Evolutionary conservation across 2,113 vertebrate genomes (phyloP).

Genomic region (Thymallus thymallus): DNA sequence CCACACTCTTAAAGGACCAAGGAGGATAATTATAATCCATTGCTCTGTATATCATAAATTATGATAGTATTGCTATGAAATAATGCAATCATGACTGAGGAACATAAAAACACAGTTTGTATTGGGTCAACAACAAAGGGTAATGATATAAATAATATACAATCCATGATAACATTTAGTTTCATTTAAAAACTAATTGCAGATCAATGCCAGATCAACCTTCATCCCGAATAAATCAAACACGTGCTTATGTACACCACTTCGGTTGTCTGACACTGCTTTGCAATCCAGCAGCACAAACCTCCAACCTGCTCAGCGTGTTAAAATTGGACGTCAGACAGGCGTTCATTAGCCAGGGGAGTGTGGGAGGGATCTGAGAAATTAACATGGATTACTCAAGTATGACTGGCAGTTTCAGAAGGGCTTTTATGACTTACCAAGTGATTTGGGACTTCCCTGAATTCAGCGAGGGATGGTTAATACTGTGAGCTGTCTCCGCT

Average conservation of each 20-base stretch:
- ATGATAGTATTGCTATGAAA: slow-evolving; percentile 15
- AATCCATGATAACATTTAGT: too few species aligned
- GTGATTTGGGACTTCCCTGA: slow-evolving; percentile 66
- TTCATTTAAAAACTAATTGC: too few species aligned
- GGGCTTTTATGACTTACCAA: slow-evolving; percentile 65
- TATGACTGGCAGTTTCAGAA: slow-evolving; percentile 71
- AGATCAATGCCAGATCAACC: neutral
- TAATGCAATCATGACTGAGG: slow-evolving; percentile 17
- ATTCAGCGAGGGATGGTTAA: slow-evolving; percentile 65
- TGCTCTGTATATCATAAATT: slow-evolving; percentile 37
- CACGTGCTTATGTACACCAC: too few species aligned
- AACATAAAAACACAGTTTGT: slow-evolving; percentile 19
- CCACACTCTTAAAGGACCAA: slow-evolving; percentile 12
- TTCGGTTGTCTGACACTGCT: too few species aligned
- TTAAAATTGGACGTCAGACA: neutral
- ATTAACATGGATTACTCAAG: slow-evolving; percentile 71
- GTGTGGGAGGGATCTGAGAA: slow-evolving; percentile 63
- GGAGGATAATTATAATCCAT: slow-evolving; percentile 47
- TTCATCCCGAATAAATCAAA: too few species aligned
- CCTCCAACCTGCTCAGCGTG: too few species aligned
- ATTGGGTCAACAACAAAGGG: slow-evolving; percentile 8
- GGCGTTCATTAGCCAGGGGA: slow-evolving; percentile 61
- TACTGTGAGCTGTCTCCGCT: slow-evolving; percentile 60
- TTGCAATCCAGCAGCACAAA: too few species aligned
- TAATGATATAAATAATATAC: neutral